Base-by-base conservation (phyloP, 2,797 vertebrate genomes). In the Apogon hyalosoma region DNA sequence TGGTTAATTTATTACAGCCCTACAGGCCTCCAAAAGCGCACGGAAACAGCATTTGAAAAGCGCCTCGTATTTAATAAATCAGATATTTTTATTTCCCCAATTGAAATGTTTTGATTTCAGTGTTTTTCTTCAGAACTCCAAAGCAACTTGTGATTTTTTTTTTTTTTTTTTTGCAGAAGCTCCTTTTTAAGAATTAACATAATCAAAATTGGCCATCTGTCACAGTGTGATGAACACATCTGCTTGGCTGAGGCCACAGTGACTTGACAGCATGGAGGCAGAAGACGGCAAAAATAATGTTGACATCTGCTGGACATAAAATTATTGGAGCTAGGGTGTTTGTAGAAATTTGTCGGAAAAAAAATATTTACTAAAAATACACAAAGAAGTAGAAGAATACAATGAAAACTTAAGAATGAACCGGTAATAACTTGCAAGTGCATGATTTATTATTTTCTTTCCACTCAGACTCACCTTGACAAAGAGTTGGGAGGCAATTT, bases 131-230 rank as follows among this genome's bases (percentile, higher is more conserved):
- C 10, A 16, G 31, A 47, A 40, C 4, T 28, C 24, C 57, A 62
- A 62, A 24, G 45, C 40, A 65, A 72, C 71, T 66, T 79, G 67
- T 79, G 74, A 70, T 76, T 2, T 75, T 77, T 75, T 75, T 28
- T 24, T 24, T 24, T 4, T 4, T 75, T 28, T 28, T 28, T 28
- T 6, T 6, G 36, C 56, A 60, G 36, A 80, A 69, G 15, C 24
- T 56, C 53, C 16, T 24, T 62, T 69, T 71, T 65, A 49, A 68
- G 80, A 79, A 91, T 91, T 85, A 90, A 77, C 90, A 90, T 90
- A 88, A 91, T 91, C 85, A 91, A 90, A 93, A 85, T 75, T 53
- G 77, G 78, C 93, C 93, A 94, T 93, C 93, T 93, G 93, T 93
- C 92, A 90, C 83, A 79, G 81, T 87, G 87, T 88, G 90, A 90